phyloP scores from a whole-genome alignment of 2,113 vertebrate genomes.

The Colossoma macropomum region DNA sequence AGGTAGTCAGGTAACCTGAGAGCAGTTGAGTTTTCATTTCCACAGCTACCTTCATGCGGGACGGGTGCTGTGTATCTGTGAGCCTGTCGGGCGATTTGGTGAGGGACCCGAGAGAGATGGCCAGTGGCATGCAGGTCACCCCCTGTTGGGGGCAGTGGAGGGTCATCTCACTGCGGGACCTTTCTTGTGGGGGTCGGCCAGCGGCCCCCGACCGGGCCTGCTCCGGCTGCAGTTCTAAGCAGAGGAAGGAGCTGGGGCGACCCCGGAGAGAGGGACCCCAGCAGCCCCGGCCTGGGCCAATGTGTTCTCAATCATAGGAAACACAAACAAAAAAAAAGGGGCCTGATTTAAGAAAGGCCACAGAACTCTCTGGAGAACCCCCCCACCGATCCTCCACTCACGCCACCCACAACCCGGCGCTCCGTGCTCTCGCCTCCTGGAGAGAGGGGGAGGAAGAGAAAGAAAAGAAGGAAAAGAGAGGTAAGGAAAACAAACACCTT shows the following conservation, averaged over 20 bases:
- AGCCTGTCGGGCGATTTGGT: neutral
- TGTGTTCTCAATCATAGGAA: conserved; percentile 65
- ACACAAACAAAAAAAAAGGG: conserved; percentile 54
- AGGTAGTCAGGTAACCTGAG: conserved; percentile 34
- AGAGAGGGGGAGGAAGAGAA: conserved; percentile 53
- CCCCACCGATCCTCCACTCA: conserved; percentile 16
- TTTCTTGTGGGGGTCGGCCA: conserved; percentile 49
- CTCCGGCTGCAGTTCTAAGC: conserved; percentile 53
- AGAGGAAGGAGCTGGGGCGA: conserved; percentile 53
- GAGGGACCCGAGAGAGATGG: conserved; percentile 34
- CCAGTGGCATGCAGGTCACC: conserved; percentile 49
- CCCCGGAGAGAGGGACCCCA: conserved; percentile 58
- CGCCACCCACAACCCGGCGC: conserved; percentile 46
- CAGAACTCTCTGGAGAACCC: conserved; percentile 30
- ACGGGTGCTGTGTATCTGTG: neutral
- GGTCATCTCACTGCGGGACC: conserved; percentile 54
- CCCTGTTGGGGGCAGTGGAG: conserved; percentile 51
- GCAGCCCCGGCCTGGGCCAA: conserved; percentile 43
- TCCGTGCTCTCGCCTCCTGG: conserved; percentile 47
- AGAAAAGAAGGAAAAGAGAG: conserved; percentile 57
- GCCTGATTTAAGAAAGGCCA: conserved; percentile 57
- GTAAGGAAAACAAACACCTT: conserved; percentile 61
- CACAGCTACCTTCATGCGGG: neutral
- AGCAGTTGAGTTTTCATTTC: neutral
- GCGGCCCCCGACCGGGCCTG: conserved; percentile 26